A percentile compares a stretch with the other conserved stretches of the same genome.
Evolutionary conservation across 2,888 invertebrate species (phyloP).

Genomic region (Nemapogon koenigi): DNA sequence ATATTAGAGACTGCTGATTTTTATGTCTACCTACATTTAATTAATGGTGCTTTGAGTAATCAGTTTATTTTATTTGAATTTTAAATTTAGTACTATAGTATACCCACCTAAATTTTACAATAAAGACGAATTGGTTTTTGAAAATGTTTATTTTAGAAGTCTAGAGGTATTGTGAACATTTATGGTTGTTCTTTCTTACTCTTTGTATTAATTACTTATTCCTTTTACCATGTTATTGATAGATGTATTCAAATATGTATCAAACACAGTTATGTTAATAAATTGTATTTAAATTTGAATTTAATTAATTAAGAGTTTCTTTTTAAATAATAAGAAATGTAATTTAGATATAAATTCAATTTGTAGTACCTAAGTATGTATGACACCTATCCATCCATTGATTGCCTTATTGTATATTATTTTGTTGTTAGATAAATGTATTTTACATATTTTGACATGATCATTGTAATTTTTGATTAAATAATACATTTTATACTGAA

Average conservation of each 20-base stretch:
- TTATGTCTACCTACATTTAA: constrained; percentile 89
- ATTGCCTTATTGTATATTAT: constrained; percentile 4
- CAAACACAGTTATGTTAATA: not conserved
- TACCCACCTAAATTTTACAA: constrained; percentile 4
- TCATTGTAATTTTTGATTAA: no score
- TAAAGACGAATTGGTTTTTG: no score
- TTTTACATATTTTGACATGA: no score
- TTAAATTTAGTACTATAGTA: not conserved
- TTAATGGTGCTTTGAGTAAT: not conserved
- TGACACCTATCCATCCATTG: constrained; percentile 3
- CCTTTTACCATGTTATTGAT: not conserved
- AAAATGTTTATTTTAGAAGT: not conserved
- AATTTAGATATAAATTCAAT: not conserved
- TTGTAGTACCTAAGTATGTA: not conserved
- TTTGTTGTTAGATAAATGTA: no score
- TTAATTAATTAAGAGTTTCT: not conserved
- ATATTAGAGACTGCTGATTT: constrained; percentile 86
- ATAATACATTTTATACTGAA: no score
- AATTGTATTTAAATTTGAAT: not conserved
- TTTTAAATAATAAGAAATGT: not conserved
- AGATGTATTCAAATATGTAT: not conserved
- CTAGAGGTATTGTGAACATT: not conserved
- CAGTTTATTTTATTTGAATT: not conserved
- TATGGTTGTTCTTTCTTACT: not conserved
- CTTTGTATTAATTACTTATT: not conserved